Evolutionary conservation across 2,797 vertebrate genomes (phyloP), one percentile per base, ranked within the genome.

Genomic region (Acanthurus tractus): DNA sequence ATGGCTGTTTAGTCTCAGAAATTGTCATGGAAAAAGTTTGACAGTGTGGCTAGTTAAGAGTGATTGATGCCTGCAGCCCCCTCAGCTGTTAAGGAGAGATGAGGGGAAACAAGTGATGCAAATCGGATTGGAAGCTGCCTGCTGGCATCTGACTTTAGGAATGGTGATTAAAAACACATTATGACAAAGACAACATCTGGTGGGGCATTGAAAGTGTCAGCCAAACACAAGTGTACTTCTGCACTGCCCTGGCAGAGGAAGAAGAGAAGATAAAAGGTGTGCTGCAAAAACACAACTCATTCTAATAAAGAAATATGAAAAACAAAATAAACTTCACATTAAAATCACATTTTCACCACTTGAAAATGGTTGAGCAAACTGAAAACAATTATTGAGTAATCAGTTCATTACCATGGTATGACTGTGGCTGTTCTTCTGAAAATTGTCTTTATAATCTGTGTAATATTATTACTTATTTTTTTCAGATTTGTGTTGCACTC

Each of bases 121-220:
- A 82, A 91, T 90, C 88, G 68, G 84, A 89, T 75, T 87, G 86
- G 84, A 83, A 85, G 78, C 84, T 74, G 89, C 91, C 87, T 89
- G 89, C 89, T 93, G 92, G 88, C 89, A 92, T 95, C 86, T 85
- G 90, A 94, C 92, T 94, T 91, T 79, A 86, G 90, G 88, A 91
- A 86, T 52, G 84, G 90, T 93, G 90, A 96, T 95, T 95, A 94
- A 96, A 95, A 95, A 94, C 89, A 93, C 93, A 95, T 95, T 94
- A 95, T 91, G 87, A 88, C 88, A 92, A 93, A 93, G 87, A 89
- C 86, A 92, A 93, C 93, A 94, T 93, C 92, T 94, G 93, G 88
- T 53, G 82, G 85, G 72, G 86, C 81, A 82, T 92, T 88, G 62
- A 63, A 65, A 89, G 81, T n/a, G 3, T 86, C 88, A 86, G 66